Percentiles rank a stretch among this genome's conserved stretches.
Conservation (phyloP, 2,113 vertebrate genomes). For the Gorsachius goisagi region DNA sequence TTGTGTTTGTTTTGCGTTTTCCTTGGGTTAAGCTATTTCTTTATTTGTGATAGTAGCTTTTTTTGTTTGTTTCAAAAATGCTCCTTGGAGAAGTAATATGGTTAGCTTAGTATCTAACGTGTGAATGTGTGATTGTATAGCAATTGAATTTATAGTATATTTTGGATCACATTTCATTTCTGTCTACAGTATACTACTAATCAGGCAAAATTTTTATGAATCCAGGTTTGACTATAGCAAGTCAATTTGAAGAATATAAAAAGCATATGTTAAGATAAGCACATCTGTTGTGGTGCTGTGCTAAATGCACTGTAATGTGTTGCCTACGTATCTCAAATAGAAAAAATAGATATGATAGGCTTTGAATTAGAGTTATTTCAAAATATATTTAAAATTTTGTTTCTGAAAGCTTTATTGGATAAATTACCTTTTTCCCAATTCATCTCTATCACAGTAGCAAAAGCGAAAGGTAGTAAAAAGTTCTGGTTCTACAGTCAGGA, state of each 20-base stretch:
- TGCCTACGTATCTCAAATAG: neutral
- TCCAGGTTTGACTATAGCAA: neutral
- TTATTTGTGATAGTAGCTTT: neutral
- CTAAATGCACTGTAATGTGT: neutral
- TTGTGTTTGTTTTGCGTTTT: neutral
- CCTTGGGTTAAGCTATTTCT: neutral
- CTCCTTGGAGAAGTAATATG: neutral
- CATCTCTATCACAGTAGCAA: neutral
- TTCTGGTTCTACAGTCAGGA: neutral
- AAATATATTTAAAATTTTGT: neutral
- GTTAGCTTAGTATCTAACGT: neutral
- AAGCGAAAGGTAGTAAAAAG: neutral
- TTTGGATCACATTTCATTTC: neutral
- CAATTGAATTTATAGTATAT: neutral
- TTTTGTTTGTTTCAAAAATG: neutral
- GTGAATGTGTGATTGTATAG: neutral
- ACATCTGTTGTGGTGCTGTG: neutral
- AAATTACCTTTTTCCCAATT: neutral
- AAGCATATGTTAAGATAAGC: neutral
- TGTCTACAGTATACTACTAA: neutral
- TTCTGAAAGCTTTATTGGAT: neutral
- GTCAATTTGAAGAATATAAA: neutral
- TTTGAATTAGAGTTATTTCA: neutral
- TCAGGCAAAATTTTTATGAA: neutral
- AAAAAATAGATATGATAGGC: neutral